Conservation (phyloP, 2,113 vertebrate genomes). For the Motacilla tschutschensis region DNA sequence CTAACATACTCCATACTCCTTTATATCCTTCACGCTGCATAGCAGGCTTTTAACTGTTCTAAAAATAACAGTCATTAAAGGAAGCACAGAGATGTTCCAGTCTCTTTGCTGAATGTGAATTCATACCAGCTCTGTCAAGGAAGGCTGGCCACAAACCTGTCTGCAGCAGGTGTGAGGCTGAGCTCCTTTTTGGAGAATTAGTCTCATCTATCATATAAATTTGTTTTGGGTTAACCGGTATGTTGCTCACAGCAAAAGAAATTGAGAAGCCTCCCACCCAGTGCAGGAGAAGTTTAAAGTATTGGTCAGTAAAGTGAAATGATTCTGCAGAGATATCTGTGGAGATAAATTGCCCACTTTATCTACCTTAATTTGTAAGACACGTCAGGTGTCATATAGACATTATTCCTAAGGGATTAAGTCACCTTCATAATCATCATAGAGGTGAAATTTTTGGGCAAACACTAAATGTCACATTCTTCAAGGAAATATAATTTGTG, state of each 20-base stretch:
- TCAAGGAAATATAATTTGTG: neutral
- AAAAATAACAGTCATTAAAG: slow-evolving; percentile 47
- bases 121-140: slow-evolving; percentile 33
- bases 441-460: slow-evolving; percentile 35
- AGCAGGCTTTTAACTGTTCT: slow-evolving; percentile 49
- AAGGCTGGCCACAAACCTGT: slow-evolving; percentile 43
- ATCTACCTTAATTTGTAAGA: slow-evolving; percentile 57
- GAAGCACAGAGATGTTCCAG: slow-evolving; percentile 31
- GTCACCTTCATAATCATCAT: slow-evolving; percentile 58
- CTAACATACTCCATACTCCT: neutral
- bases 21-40: slow-evolving; percentile 29
- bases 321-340: slow-evolving; percentile 44
- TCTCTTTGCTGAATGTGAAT: slow-evolving; percentile 30
- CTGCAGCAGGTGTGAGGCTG: neutral
- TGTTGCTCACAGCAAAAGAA: slow-evolving; percentile 25
- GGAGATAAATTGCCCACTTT: slow-evolving; percentile 63
- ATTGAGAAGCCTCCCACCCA: slow-evolving; percentile 48
- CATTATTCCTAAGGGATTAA: slow-evolving; percentile 42
- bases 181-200: slow-evolving; percentile 30
- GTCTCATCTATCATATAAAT: slow-evolving; percentile 37
- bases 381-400: slow-evolving; percentile 44
- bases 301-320: slow-evolving; percentile 45
- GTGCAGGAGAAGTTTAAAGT: slow-evolving; percentile 28
- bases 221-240: slow-evolving; percentile 26
- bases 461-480: slow-evolving; percentile 37